Conservation (phyloP, 2,113 vertebrate species). For the Noctilio leporinus region DNA sequence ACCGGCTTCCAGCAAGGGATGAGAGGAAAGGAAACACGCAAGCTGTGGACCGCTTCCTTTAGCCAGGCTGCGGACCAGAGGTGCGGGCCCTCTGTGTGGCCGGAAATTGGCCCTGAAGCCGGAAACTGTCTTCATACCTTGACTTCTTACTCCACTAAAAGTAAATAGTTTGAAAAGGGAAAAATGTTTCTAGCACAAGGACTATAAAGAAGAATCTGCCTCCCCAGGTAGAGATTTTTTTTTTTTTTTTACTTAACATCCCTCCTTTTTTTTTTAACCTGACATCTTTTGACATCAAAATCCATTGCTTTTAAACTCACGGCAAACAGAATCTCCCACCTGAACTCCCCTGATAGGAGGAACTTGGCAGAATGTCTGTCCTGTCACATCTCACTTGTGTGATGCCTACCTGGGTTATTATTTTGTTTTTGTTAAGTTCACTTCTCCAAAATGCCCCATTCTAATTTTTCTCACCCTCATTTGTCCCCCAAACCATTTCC, state of each 20-base stretch:
- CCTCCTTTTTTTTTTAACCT: neutral
- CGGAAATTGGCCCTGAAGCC: neutral
- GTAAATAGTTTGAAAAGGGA: neutral
- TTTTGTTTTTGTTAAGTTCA: constrained; percentile 33
- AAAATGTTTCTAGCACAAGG: neutral
- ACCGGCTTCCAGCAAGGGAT: neutral
- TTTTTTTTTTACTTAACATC: neutral
- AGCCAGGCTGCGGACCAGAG: neutral
- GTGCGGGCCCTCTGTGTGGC: neutral
- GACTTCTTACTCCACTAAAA: constrained; percentile 9
- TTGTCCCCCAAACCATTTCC: constrained; percentile 69
- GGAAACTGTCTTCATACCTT: neutral
- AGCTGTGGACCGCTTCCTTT: neutral
- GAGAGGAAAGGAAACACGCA: neutral
- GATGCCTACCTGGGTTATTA: neutral
- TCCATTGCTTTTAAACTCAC: constrained; percentile 43
- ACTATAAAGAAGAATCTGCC: neutral
- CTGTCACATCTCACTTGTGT: constrained; percentile 45
- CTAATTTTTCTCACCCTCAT: constrained; percentile 78
- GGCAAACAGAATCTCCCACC: neutral
- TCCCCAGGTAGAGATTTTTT: neutral
- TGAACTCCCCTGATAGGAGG: constrained; percentile 40
- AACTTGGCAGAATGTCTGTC: constrained; percentile 18
- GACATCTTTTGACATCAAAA: constrained; percentile 40
- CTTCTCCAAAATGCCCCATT: constrained; percentile 73